Conservation (phyloP, 2,113 vertebrate species). For the Tamias sibiricus region DNA sequence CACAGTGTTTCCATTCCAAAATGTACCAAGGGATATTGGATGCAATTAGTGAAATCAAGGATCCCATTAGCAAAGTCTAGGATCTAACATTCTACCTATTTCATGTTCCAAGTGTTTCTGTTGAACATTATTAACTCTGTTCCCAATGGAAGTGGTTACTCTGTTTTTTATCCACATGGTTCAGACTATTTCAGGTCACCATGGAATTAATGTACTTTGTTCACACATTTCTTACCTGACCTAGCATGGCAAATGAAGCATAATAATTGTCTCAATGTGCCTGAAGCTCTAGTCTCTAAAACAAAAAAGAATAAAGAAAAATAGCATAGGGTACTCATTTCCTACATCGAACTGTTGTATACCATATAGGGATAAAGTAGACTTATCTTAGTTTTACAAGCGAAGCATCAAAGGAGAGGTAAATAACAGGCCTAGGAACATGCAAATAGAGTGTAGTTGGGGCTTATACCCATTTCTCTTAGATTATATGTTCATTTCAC, state of each 20-base stretch:
- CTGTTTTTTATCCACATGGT: not conserved
- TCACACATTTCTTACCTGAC: constrained; percentile 38
- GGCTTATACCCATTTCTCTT: not conserved
- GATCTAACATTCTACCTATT: not conserved
- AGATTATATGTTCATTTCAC: not conserved
- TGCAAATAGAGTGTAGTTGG: not conserved
- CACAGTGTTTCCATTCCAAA: not conserved
- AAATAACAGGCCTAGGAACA: not conserved
- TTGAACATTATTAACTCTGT: not conserved
- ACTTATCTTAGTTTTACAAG: not conserved
- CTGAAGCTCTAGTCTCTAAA: not conserved
- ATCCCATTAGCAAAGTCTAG: not conserved
- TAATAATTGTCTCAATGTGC: not conserved
- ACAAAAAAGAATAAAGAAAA: not conserved
- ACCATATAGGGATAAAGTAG: not conserved
- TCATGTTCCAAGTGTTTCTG: not conserved
- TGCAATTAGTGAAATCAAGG: not conserved
- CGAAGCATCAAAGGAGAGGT: not conserved
- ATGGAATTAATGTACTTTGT: not conserved
- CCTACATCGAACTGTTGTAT: not conserved
- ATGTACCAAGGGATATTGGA: not conserved
- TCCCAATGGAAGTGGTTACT: not conserved
- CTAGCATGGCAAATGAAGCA: constrained; percentile 35
- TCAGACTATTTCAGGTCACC: constrained; percentile 19
- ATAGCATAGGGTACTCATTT: not conserved